phyloP scores from a whole-genome alignment of 2,113 vertebrate genomes.

The Salvelinus sp. region DNA sequence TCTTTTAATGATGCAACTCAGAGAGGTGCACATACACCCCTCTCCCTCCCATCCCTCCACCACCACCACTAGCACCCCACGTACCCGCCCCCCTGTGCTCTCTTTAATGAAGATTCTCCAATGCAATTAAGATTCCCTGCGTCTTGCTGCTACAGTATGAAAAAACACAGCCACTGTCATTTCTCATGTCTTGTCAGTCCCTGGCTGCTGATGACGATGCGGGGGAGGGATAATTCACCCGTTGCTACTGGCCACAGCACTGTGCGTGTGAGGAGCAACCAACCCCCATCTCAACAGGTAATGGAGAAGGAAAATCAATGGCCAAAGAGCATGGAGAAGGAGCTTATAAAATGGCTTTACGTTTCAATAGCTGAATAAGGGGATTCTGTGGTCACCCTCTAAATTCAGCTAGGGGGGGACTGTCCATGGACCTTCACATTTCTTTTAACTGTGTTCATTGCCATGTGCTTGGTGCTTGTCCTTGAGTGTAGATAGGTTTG shows the following conservation, averaged over 20 bases:
- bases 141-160: conserved; percentile 80
- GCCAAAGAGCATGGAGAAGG: conserved; percentile 64
- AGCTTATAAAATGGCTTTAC: conserved; percentile 68
- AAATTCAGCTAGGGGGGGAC: background rate
- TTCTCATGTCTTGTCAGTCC: conserved; percentile 70
- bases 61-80: conserved; percentile 27
- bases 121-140: conserved; percentile 95
- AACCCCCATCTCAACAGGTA: conserved; percentile 73
- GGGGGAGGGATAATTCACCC: conserved; percentile 65
- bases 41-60: conserved; percentile 30
- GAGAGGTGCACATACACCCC: conserved; percentile 66
- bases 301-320: conserved; percentile 75
- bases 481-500: background rate
- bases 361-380: conserved; percentile 56
- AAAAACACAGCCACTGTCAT: conserved; percentile 69
- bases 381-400: conserved; percentile 37
- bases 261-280: conserved; percentile 23
- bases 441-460: background rate
- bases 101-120: conserved; percentile 98
- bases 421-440: background rate
- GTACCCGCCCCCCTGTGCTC: conserved; percentile 81
- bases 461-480: background rate
- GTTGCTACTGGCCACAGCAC: conserved; percentile 59
- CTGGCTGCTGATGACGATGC: background rate
- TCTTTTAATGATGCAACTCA: conserved; percentile 93